Percentiles rank a stretch among this genome's conserved stretches.
phyloP scores from a whole-genome alignment of 2,888 invertebrate genomes.

The Monoplex corrugatus region DNA sequence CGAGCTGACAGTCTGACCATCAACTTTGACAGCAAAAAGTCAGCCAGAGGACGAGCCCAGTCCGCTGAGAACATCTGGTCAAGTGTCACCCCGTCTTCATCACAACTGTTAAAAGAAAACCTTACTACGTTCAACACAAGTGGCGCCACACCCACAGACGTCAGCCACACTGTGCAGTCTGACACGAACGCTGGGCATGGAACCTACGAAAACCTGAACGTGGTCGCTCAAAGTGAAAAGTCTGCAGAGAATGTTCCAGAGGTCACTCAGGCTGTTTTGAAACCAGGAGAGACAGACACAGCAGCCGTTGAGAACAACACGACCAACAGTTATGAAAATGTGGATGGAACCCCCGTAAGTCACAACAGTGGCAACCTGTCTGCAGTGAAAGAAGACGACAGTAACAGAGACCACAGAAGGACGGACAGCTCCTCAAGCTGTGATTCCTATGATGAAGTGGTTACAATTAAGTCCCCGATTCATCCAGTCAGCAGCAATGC shows the following conservation, averaged over 20 bases:
- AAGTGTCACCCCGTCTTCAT: background rate
- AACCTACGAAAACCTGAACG: background rate
- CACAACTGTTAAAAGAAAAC: background rate
- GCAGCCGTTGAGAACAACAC: background rate
- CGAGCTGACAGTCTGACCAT: conserved; percentile 28
- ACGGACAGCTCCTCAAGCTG: background rate
- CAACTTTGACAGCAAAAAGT: background rate
- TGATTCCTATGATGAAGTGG: background rate
- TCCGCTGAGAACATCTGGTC: conserved; percentile 15
- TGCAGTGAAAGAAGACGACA: background rate
- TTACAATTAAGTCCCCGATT: too few relatives aligned
- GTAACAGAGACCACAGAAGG: background rate
- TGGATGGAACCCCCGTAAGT: background rate
- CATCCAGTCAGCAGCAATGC: background rate
- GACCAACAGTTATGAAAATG: background rate
- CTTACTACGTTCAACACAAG: background rate
- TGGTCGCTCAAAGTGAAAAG: too few relatives aligned
- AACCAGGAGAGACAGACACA: background rate
- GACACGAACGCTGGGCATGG: background rate
- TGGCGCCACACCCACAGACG: background rate
- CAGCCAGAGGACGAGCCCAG: conserved; percentile 33
- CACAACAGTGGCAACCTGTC: background rate
- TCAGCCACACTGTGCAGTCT: background rate
- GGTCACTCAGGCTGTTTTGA: background rate
- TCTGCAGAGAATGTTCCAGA: background rate